phyloP scores from a whole-genome alignment of 1,140 invertebrate species.

The Hyphantria cunea region DNA sequence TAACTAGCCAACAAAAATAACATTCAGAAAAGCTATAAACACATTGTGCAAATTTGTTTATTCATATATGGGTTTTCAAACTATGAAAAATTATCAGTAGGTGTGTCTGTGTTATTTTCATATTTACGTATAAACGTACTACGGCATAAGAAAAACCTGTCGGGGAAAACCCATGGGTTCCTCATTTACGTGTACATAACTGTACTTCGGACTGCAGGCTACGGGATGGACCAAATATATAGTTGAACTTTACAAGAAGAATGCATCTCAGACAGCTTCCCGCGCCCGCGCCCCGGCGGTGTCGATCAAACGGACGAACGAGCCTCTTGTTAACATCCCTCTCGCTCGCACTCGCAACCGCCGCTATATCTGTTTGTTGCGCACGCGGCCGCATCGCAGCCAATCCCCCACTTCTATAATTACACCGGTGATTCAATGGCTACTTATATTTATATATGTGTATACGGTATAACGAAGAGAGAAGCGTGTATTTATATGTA shows the following conservation, averaged over 20 bases:
- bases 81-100: too few relatives aligned
- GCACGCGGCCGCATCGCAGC: conserved; percentile 71
- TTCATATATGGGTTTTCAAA: too few relatives aligned
- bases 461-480: conserved; percentile 72
- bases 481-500: conserved; percentile 70
- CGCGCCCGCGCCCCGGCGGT: conserved; percentile 73
- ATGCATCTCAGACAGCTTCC: conserved; percentile 77
- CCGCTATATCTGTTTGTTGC: conserved; percentile 53
- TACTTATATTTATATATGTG: conserved; percentile 76
- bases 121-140: too few relatives aligned
- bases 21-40: too few relatives aligned
- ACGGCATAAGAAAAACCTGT: neutral
- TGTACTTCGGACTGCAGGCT: conserved; percentile 46
- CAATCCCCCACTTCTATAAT: conserved; percentile 82
- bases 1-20: too few relatives aligned
- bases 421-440: conserved; percentile 81
- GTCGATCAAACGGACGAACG: conserved; percentile 80
- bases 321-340: conserved; percentile 75
- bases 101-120: too few relatives aligned
- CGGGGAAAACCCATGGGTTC: conserved; percentile 21
- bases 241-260: conserved; percentile 79
- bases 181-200: conserved; percentile 55
- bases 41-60: too few relatives aligned
- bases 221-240: conserved; percentile 74
- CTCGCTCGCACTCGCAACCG: conserved; percentile 50